These are phyloP conservation scores for Protodeltote pygarga DNA, from an alignment of 2,888 invertebrate species.

Conservation along the genomic window DNA sequence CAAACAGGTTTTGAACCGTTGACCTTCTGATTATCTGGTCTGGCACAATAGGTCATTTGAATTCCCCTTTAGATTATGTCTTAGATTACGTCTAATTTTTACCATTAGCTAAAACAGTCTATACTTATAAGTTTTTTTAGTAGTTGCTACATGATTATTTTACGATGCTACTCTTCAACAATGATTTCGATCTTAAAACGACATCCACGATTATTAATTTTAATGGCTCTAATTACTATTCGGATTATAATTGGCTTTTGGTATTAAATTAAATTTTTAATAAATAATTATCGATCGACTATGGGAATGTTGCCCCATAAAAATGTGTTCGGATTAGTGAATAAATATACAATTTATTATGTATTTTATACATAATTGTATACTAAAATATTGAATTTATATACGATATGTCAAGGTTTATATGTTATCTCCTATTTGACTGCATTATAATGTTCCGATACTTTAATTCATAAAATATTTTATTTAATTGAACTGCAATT, in stretches of 20 bases:
- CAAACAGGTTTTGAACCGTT: too few species aligned
- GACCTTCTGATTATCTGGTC: too few species aligned
- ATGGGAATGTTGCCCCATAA: slow-evolving; percentile 49
- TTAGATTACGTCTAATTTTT: neutral
- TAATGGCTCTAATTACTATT: slow-evolving; percentile 42
- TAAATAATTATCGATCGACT: slow-evolving; percentile 34
- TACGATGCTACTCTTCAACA: slow-evolving; percentile 15
- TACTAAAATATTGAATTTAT: slow-evolving; percentile 21
- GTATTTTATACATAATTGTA: slow-evolving; percentile 43
- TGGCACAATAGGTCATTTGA: too few species aligned
- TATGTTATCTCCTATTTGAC: slow-evolving; percentile 15
- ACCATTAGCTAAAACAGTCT: slow-evolving; percentile 15
- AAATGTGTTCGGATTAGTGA: slow-evolving; percentile 53
- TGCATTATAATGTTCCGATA: slow-evolving; percentile 11
- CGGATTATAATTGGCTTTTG: slow-evolving; percentile 35
- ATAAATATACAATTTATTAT: slow-evolving; percentile 47
- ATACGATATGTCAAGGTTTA: slow-evolving; percentile 15
- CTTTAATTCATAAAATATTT: slow-evolving; percentile 1
- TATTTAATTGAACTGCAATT: slow-evolving; percentile 14
- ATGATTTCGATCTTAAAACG: slow-evolving; percentile 14
- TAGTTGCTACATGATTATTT: slow-evolving; percentile 12
- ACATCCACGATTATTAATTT: slow-evolving; percentile 38
- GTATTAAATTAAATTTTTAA: slow-evolving; percentile 33
- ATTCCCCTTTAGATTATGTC: too few species aligned
- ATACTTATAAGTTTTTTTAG: slow-evolving; percentile 25